Conservation (phyloP, 2,113 vertebrate genomes). For the Phylloscopus trochiloides region DNA sequence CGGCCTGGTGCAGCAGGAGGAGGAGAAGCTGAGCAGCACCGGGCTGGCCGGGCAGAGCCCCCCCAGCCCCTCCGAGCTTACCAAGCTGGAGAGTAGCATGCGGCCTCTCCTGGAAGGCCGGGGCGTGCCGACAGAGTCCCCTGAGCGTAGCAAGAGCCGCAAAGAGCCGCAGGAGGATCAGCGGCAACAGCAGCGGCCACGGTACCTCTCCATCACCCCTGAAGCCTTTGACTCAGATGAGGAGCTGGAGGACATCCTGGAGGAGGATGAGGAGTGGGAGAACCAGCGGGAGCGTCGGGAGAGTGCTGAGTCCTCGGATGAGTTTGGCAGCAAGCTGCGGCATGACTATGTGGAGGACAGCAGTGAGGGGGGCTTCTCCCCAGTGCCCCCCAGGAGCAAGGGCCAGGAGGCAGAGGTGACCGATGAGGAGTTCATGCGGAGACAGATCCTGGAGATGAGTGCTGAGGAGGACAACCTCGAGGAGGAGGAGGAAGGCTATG, state of each 20-base stretch:
- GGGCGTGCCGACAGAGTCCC: slow-evolving; percentile 51
- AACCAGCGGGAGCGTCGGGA: slow-evolving; percentile 79
- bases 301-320: slow-evolving; percentile 87
- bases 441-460: slow-evolving; percentile 97
- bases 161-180: slow-evolving; percentile 73
- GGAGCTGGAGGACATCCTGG: slow-evolving; percentile 89
- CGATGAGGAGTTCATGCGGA: slow-evolving; percentile 96
- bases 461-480: slow-evolving; percentile 92
- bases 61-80: slow-evolving; percentile 89
- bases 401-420: slow-evolving; percentile 80
- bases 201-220: slow-evolving; percentile 88
- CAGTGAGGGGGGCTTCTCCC: slow-evolving; percentile 92
- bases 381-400: slow-evolving; percentile 81
- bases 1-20: slow-evolving; percentile 89
- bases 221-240: slow-evolving; percentile 90
- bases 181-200: slow-evolving; percentile 86
- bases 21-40: slow-evolving; percentile 85
- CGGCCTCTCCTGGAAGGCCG: slow-evolving; percentile 86
- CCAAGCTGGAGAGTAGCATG: slow-evolving; percentile 89
- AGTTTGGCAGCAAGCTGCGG: slow-evolving; percentile 92
- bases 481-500: slow-evolving; percentile 82
- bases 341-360: slow-evolving; percentile 97
- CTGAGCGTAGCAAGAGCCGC: slow-evolving; percentile 52
- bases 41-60: slow-evolving; percentile 81
- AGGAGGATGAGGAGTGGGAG: slow-evolving; percentile 93